A percentile compares a stretch with the other conserved stretches of the same genome.
phyloP scores from a whole-genome alignment of 2,888 invertebrate genomes.

The Sesamia inferens region DNA sequence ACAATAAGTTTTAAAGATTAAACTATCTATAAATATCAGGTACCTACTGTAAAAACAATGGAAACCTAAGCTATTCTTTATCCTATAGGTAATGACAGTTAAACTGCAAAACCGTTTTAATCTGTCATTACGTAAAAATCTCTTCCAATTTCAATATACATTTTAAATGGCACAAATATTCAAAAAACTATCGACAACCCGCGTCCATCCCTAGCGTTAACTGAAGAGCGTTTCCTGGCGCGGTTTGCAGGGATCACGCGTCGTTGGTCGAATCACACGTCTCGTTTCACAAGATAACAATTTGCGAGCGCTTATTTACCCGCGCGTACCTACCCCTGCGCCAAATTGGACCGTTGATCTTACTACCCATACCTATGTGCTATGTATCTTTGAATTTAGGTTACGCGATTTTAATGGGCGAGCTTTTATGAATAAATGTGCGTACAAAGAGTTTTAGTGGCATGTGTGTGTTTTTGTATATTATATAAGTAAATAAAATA shows the following conservation, averaged over 20 bases:
- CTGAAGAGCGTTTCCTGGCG: conserved; percentile 85
- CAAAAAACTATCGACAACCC: conserved; percentile 54
- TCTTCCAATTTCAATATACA: neutral
- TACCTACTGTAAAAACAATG: neutral
- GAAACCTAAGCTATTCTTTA: neutral
- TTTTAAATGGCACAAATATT: conserved; percentile 4
- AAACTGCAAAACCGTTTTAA: neutral
- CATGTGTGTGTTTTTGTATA: neutral
- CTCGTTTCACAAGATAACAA: conserved; percentile 90
- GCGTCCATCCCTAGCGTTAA: conserved; percentile 76
- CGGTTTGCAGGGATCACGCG: conserved; percentile 84
- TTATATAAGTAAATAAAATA: neutral
- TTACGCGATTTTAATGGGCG: conserved; percentile 56
- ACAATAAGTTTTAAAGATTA: neutral
- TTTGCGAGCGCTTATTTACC: conserved; percentile 89
- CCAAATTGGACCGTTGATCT: conserved; percentile 81
- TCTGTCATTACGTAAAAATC: neutral
- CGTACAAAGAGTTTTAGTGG: conserved; percentile 17
- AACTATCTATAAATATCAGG: neutral
- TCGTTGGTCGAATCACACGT: conserved; percentile 89
- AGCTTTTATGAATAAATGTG: conserved; percentile 38
- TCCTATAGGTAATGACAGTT: neutral
- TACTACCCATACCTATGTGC: conserved; percentile 57
- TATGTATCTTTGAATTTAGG: conserved; percentile 63
- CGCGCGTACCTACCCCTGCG: conserved; percentile 78